These are phyloP conservation scores for Microcebus murinus DNA, from an alignment of 2,113 vertebrate species.

Conservation along the genomic window DNA sequence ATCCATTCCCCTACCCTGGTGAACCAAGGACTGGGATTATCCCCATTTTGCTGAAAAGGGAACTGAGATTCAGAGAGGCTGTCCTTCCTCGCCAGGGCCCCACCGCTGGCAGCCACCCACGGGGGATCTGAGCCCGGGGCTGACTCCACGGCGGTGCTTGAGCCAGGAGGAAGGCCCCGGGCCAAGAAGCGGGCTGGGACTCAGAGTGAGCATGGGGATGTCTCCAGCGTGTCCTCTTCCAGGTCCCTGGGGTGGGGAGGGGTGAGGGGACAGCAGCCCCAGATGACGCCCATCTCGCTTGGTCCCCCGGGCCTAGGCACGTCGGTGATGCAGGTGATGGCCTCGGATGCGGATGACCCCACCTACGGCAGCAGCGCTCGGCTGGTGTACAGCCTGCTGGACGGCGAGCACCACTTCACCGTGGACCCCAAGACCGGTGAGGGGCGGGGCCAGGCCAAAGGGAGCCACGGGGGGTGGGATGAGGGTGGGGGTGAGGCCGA, in stretches of 20 bases:
- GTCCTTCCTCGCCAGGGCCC: background rate
- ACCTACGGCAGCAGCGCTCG: conserved; percentile 96
- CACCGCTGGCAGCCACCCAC: background rate
- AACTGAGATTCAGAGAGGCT: background rate
- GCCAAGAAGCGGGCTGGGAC: background rate
- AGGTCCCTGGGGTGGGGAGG: background rate
- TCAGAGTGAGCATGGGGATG: background rate
- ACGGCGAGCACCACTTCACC: conserved; percentile 95
- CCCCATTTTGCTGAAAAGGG: background rate
- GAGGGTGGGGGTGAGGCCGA: rapidly evolving
- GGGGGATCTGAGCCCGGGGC: background rate
- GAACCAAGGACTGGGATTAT: background rate
- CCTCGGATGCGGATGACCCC: conserved; percentile 96
- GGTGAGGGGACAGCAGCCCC: background rate
- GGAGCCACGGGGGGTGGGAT: background rate
- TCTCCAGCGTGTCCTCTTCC: background rate
- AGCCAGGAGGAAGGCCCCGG: background rate
- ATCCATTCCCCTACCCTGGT: background rate
- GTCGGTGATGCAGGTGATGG: conserved; percentile 98
- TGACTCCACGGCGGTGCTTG: background rate
- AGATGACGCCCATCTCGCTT: conserved; percentile 60
- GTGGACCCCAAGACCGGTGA: conserved; percentile 97
- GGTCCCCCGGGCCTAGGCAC: conserved; percentile 89
- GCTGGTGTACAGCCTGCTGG: conserved; percentile 97
- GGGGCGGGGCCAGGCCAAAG: background rate